Percentiles rank a stretch among this genome's conserved stretches.
Conservation (phyloP, 2,113 vertebrate species). For the Ceuthmochares aereus region DNA sequence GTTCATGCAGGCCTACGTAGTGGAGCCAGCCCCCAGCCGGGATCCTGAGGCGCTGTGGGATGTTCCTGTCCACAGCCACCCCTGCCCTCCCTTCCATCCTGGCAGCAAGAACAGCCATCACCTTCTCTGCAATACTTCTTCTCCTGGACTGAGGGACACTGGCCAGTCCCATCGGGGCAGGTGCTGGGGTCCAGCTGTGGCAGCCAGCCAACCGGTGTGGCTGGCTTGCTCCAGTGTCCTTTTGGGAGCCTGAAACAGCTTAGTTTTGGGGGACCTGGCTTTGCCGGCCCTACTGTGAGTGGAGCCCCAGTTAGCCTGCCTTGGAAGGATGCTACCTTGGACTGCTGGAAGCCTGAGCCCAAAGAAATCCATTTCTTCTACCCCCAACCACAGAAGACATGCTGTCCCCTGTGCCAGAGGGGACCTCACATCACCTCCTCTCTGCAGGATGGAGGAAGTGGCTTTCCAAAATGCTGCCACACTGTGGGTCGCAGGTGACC, state of each 20-base stretch:
- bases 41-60: constrained; percentile 32
- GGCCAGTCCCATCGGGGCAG: neutral
- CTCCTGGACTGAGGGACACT: neutral
- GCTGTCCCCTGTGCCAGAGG: neutral
- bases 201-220: neutral
- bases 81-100: neutral
- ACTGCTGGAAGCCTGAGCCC: neutral
- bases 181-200: neutral
- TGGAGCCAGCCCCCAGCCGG: neutral
- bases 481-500: fast-evolving
- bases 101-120: neutral
- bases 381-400: neutral
- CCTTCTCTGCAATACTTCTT: constrained; percentile 57
- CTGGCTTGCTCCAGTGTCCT: neutral
- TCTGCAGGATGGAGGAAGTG: neutral
- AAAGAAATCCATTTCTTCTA: constrained; percentile 18
- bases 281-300: neutral
- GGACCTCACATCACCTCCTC: neutral
- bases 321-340: neutral
- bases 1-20: constrained; percentile 44
- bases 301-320: neutral
- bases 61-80: neutral
- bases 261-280: neutral
- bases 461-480: neutral
- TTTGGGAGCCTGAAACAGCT: neutral